Evolutionary conservation across 2,888 invertebrate species (phyloP), one percentile per base, ranked within the genome.

Genomic region (Abscondita cerata): DNA sequence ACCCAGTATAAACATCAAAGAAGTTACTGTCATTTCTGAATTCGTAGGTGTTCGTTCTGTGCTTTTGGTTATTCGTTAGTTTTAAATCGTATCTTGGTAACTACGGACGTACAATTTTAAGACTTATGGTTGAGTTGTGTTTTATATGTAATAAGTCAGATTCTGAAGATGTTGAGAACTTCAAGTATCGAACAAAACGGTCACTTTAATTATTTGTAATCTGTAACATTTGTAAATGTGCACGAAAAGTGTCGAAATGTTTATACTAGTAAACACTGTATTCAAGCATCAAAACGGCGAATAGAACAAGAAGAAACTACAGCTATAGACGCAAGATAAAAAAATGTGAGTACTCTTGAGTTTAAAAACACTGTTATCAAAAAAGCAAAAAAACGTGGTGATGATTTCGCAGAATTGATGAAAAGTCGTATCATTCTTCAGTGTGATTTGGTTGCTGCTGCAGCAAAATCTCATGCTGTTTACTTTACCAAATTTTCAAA

Each of bases 311-410:
- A 13, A 38, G 38, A 38, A 38, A 38, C 38, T 38, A 38, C 13
- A 38, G 13, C 38, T 38, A 38, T 13, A 62, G 69, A 65, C 72
- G 72, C 55, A 70, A 53, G 59, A 74, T 74, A n/a, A 53, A 72
- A 68, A 67, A 70, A 72, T 59, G 74, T 75, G 70, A 75, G 70
- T 67, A 74, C 71, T 12, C 40, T 54, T 44, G 74, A 62, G 64
- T 77, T 76, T 64, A 75, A 74, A 76, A 73, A 75, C 64, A 75
- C 68, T 56, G 71, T 75, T 52, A 72, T 76, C 38, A 70, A 75
- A 64, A 73, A 46, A 75, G 75, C 75, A 74, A 72, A 74, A 71
- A 73, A 75, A 75, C 76, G 70, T 57, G 36, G 65, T 70, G 68
- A 68, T 70, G 71, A 63, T 64, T 73, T 73, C 51, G 74, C 73